A percentile compares a stretch with the other conserved stretches of the same genome.
phyloP scores from a whole-genome alignment of 2,113 vertebrate species.

The Stercorarius parasiticus region DNA sequence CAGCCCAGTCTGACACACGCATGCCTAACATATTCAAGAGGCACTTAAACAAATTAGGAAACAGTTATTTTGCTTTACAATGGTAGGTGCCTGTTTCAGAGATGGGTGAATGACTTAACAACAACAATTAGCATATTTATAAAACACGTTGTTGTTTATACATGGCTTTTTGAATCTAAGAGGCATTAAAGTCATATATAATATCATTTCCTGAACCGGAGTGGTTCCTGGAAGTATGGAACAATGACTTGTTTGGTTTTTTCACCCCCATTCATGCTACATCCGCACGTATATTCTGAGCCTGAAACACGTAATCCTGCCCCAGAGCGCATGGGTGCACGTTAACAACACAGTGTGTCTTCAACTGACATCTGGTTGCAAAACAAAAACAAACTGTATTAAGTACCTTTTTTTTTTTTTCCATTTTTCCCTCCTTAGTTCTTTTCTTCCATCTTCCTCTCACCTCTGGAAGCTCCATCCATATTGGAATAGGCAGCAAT shows the following conservation, averaged over 20 bases:
- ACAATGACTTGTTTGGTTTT: not conserved
- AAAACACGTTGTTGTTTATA: not conserved
- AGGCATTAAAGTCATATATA: not conserved
- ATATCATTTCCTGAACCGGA: not conserved
- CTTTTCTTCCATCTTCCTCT: constrained; percentile 50
- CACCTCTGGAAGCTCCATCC: constrained; percentile 57
- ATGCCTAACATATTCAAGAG: not conserved
- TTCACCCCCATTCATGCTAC: not conserved
- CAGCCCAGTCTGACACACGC: not conserved
- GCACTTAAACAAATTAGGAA: not conserved
- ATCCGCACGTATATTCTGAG: not conserved
- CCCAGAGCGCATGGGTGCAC: not conserved
- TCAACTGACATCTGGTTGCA: not conserved
- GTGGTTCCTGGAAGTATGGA: not conserved
- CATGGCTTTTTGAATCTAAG: not conserved
- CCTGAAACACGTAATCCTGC: not conserved
- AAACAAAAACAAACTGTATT: not conserved
- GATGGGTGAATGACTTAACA: not conserved
- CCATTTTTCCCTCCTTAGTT: constrained; percentile 29
- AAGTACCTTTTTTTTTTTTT: not conserved
- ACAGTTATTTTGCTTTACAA: not conserved
- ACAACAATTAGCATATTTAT: constrained; percentile 36
- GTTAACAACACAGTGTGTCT: not conserved
- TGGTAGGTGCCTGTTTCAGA: not conserved
- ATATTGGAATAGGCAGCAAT: constrained; percentile 60